Evolutionary conservation across 2,113 vertebrate species (phyloP), one percentile per base, ranked within the genome.

Genomic region (Larimichthys polyactis): DNA sequence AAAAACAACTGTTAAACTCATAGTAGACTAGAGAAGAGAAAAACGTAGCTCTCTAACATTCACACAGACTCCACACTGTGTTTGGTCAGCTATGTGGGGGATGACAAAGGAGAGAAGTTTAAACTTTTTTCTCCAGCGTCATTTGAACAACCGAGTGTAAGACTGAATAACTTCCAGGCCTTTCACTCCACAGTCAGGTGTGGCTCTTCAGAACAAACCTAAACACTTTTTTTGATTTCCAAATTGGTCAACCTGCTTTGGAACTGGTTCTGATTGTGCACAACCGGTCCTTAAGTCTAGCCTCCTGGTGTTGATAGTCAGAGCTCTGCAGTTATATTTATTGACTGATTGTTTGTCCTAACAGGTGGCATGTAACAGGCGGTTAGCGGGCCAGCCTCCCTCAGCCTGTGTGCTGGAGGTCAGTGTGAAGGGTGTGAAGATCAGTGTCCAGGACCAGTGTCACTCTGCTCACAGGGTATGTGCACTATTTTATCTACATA

Each of bases 341-440:
- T 3, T 70, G 5, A 74, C 44, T 73, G 55, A 66, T n/a, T 29
- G 4, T 78, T 24, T 85, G 11, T 84, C 48, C 77, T n/a, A 24
- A 44, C 92, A 99, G 98, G 98, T 99, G 22, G 97, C 96, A 27
- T 96, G 95, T 95, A 98, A 90, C 94, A 94, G 93, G 95, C 96
- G 0, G 94, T 95, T 55, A 93, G 96, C 73, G 55, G 90, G 96
- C 77, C 93, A 93, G 83, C 97, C 96, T 1, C 97, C 97, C 0
- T 95, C 97, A 4, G 93, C 95, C 70, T 99, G 97, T 69, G 95
- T 97, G 80, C 93, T 99, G 54, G 97, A 99, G 84, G 96, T 99
- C 90, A 98, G 95, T 19, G 93, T 97, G 81, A 96, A 95, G 71
- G 98, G 97, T 0, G 94, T 99, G 91, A 99, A 98, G 87, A 95